Evolutionary conservation across 2,888 invertebrate species (phyloP).

Genomic region (Platypus cylindrus): DNA sequence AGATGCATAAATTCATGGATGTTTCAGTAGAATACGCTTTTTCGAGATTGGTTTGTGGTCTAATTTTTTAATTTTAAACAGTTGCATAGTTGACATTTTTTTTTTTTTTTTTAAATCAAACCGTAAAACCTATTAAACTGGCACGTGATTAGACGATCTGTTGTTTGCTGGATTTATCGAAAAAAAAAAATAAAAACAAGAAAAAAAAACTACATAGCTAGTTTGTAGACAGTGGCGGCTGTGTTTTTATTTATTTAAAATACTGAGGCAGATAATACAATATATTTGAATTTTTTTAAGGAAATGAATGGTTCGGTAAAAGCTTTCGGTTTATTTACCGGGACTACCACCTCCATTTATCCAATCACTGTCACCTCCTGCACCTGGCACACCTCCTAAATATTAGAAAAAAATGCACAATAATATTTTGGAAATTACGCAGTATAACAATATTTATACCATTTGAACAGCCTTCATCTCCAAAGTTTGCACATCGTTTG

Average conservation of each 20-base stretch:
- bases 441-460: too few relatives aligned
- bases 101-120: slow-evolving; percentile 7
- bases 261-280: too few relatives aligned
- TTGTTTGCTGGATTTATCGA: slow-evolving; percentile 4
- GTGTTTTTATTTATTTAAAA: too few relatives aligned
- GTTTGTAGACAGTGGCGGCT: too few relatives aligned
- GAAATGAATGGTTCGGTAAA: too few relatives aligned
- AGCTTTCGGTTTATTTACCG: slow-evolving; percentile 14
- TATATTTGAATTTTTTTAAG: too few relatives aligned
- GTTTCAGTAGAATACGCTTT: slow-evolving; percentile 11
- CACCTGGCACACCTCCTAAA: slow-evolving; percentile 16
- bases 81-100: slow-evolving; percentile 14
- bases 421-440: too few relatives aligned
- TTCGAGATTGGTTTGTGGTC: slow-evolving; percentile 4
- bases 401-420: background rate
- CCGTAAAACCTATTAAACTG: slow-evolving; percentile 13
- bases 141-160: slow-evolving; percentile 15
- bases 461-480: slow-evolving; percentile 39
- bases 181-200: too few relatives aligned
- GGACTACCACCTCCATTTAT: slow-evolving; percentile 16
- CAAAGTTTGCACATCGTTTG: slow-evolving; percentile 32
- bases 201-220: too few relatives aligned
- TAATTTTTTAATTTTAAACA: slow-evolving; percentile 14
- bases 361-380: slow-evolving; percentile 18
- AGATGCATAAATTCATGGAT: slow-evolving; percentile 11